phyloP scores from a whole-genome alignment of 2,888 invertebrate species.

The Leptura quadrifasciata region DNA sequence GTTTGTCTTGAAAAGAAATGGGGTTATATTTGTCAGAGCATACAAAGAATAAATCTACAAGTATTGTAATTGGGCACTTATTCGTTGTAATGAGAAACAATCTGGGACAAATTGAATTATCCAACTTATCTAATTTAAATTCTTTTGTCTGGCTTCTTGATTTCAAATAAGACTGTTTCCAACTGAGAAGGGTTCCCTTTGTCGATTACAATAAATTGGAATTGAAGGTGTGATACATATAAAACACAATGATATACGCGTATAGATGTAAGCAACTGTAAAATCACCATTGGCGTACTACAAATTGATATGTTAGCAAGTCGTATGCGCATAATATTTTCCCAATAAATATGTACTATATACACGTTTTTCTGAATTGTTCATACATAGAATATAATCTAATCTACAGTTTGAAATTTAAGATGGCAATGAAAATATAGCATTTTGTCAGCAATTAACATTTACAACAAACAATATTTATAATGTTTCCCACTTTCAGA shows the following conservation, averaged over 20 bases:
- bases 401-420: too few species aligned
- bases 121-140: slow-evolving; percentile 7
- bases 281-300: slow-evolving; percentile 39
- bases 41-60: too few species aligned
- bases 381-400: too few species aligned
- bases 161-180: slow-evolving; percentile 20
- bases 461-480: too few species aligned
- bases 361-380: too few species aligned
- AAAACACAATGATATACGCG: slow-evolving; percentile 43
- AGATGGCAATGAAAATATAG: too few species aligned
- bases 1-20: too few species aligned
- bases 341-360: too few species aligned
- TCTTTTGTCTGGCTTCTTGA: slow-evolving; percentile 12
- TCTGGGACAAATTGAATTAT: slow-evolving; percentile 8
- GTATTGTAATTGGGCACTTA: not conserved
- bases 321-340: too few species aligned
- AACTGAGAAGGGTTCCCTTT: slow-evolving; percentile 21
- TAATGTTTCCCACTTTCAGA: too few species aligned
- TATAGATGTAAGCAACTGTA: slow-evolving; percentile 44
- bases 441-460: too few species aligned
- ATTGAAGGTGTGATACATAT: slow-evolving; percentile 43
- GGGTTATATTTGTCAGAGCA: too few species aligned
- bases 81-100: not conserved
- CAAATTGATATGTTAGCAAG: not conserved
- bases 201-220: slow-evolving; percentile 41